phyloP scores from a whole-genome alignment of 2,888 invertebrate species.

The Zygogramma bicolorata region DNA sequence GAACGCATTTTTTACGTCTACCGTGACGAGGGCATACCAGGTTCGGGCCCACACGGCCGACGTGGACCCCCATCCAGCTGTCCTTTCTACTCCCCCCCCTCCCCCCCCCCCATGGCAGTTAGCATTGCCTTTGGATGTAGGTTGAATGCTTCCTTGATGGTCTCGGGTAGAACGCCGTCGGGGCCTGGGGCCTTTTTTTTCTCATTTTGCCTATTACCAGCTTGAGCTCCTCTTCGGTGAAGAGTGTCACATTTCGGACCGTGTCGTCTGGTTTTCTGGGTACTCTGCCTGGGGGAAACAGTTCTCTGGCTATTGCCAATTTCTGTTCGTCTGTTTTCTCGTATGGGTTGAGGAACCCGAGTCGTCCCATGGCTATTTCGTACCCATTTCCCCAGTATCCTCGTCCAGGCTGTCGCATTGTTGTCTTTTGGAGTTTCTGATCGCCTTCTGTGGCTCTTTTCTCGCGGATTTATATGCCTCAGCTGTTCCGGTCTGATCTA shows the following conservation, averaged over 20 bases:
- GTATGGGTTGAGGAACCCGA: background rate
- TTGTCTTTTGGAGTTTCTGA: background rate
- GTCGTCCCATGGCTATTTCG: background rate
- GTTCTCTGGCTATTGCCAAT: background rate
- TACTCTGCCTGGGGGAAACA: background rate
- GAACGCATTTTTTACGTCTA: conserved; percentile 36
- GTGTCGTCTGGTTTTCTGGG: background rate
- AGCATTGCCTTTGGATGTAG: conserved; percentile 28
- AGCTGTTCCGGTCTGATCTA: background rate
- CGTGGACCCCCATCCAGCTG: no score
- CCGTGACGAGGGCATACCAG: conserved; percentile 6
- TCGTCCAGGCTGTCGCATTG: background rate
- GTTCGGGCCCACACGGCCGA: no score
- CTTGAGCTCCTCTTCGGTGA: conserved; percentile 37
- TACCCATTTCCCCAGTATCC: conserved; percentile 11
- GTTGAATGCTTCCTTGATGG: conserved; percentile 31
- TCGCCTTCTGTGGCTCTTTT: background rate
- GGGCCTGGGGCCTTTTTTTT: conserved; percentile 46
- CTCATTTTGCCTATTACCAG: conserved; percentile 28
- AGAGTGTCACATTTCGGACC: background rate
- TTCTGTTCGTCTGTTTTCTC: background rate
- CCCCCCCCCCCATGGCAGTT: background rate
- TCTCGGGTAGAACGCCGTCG: conserved; percentile 45
- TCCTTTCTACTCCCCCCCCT: no score
- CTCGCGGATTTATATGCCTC: background rate